phyloP scores from a whole-genome alignment of 2,113 vertebrate species.

The Phrynosoma platyrhinos region DNA sequence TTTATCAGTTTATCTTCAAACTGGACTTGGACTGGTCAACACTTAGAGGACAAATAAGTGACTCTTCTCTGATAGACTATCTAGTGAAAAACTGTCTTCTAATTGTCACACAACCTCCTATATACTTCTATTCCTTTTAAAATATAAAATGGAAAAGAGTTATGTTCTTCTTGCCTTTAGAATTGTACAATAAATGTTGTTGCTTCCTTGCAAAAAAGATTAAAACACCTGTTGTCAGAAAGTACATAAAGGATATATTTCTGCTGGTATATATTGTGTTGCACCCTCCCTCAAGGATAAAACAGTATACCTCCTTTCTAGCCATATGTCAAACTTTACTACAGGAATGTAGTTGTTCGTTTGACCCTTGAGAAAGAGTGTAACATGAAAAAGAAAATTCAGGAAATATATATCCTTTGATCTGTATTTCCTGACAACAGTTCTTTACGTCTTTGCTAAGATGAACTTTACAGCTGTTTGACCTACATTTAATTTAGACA shows the following conservation, averaged over 20 bases:
- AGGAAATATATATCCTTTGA: background rate
- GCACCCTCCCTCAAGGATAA: background rate
- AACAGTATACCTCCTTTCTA: background rate
- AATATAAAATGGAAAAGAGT: background rate
- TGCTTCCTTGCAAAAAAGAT: background rate
- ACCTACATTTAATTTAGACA: background rate
- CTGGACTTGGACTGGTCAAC: background rate
- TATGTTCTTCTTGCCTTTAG: background rate
- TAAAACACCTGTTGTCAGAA: background rate
- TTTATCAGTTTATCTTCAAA: no score
- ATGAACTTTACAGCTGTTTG: constrained; percentile 11
- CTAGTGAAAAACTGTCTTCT: no score
- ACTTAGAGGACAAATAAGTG: no score
- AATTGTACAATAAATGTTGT: background rate
- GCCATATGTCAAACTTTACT: background rate
- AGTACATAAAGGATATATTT: background rate
- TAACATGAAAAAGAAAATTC: background rate
- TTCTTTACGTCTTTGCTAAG: background rate
- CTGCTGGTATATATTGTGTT: background rate
- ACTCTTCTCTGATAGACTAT: no score
- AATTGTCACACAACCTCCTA: no score
- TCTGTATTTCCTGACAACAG: constrained; percentile 3
- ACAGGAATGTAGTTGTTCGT: background rate
- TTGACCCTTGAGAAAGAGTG: background rate
- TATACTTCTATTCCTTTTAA: background rate